phyloP scores from a whole-genome alignment of 2,888 invertebrate genomes.

The Branchipolynoe longqiensis region DNA sequence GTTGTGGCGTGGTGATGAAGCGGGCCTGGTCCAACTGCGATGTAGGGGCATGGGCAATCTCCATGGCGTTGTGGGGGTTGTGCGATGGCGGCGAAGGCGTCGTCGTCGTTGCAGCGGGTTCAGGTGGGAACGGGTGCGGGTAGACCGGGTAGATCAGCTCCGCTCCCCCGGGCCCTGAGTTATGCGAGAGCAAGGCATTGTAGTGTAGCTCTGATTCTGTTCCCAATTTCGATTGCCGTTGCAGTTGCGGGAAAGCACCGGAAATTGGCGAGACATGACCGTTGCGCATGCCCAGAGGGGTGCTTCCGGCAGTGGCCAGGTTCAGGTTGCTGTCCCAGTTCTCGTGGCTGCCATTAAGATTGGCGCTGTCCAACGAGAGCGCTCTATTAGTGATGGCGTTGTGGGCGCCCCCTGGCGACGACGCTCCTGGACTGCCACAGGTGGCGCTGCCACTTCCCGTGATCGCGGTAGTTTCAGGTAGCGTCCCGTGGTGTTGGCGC shows the following conservation, averaged over 20 bases:
- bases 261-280: background rate
- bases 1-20: too few relatives aligned
- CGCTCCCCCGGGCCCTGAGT: too few relatives aligned
- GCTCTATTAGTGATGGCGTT: background rate
- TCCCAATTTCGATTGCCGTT: background rate
- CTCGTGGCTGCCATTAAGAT: background rate
- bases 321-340: background rate
- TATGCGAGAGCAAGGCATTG: too few relatives aligned
- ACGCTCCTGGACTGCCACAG: background rate
- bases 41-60: conserved; percentile 23
- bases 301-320: background rate
- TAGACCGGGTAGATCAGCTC: too few relatives aligned
- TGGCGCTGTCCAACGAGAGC: conserved; percentile 36
- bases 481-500: background rate
- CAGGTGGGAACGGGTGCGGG: too few relatives aligned
- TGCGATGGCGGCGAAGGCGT: background rate
- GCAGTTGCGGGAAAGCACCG: background rate
- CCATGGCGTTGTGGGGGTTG: background rate
- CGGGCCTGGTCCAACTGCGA: background rate
- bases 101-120: background rate
- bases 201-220: too few relatives aligned
- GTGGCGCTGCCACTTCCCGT: too few relatives aligned
- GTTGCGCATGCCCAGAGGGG: background rate
- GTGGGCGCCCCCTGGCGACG: background rate
- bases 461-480: too few relatives aligned